Evolutionary conservation across 2,113 vertebrate genomes (phyloP), one percentile per base, ranked within the genome.

Genomic region (Petrocephalus zakoni): DNA sequence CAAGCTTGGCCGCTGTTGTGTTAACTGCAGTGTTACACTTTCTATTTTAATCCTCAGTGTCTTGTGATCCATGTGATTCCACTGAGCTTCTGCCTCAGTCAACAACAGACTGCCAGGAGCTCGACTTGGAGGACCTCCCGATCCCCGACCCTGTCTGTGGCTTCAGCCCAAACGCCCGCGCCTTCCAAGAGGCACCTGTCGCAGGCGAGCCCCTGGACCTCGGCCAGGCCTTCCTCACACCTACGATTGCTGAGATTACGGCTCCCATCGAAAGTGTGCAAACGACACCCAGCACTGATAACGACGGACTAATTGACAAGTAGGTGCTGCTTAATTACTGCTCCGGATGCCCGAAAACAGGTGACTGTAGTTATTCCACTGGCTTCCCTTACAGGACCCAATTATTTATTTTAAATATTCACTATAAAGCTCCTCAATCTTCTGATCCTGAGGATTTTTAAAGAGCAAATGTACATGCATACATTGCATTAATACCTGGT

Each of bases 51-150:
- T 89, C 29, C 51, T 87, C 90, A 95, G 95, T 91, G 82, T 95
- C 92, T 91, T 94, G 94, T 92, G 94, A 95, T 87, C 94, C 94
- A 6, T 94, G 94, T 53, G 93, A 95, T 90, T 93, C 95, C 15
- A 90, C 93, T 1, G 93, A 95, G 89, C 90, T 92, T 25, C 86
- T 94, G 87, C 49, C 90, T 51, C 93, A 92, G 90, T 85, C 89
- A 46, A 53, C 89, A 82, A 9, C 91, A 61, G 89, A 93, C 89
- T 91, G 94, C 90, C 94, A 94, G 91, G 88, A 90, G n/a, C 94
- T 94, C 4, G 53, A 88, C 34, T 88, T 95, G 88, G 61, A 93
- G 13, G 83, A 93, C 85, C 92, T 93, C 22, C 87, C 88, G 0
- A 58, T 94, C 52, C 89, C 92, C 0, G 89, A 93, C 34, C 88